Base-by-base conservation (phyloP, 2,888 invertebrate genomes). In the Lepetodrilus schrolli region DNA sequence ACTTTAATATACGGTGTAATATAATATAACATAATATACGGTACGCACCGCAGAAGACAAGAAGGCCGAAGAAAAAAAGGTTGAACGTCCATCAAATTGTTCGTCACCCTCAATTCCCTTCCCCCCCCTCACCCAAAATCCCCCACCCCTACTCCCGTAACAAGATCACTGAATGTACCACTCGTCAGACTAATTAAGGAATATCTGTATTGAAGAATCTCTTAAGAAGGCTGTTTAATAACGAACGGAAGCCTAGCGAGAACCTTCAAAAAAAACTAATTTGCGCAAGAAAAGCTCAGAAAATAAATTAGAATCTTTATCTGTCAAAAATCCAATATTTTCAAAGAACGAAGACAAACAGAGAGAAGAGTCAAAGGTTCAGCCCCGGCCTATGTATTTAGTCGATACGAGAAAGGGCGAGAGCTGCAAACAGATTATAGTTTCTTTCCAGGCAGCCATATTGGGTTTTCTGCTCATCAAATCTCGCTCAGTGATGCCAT, bases 251-350 rank as follows among this genome's bases (percentile, higher is more conserved):
- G 58, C 58, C 58, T 58, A 10, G 58, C 34, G 30, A 58, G 26
- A 34, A 13, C 26, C 26, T 17, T 17, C 26, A 58, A 58, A 58
- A 58, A 58, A 58, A 58, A 30, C 34, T 58, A 30, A 58, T 58
- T 58, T 58, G 30, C 30, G 58, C 13, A 26, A 30, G 58, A 58
- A 58, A 58, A 58, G 58, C 58, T 58, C n/a, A 30, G 30, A 58
- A 58, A 58, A 58, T 58, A 58, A 58, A 58, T 58, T 58, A 58
- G 34, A 30, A 58, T 58, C 58, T 58, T 58, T 17, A 58, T 58
- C 58, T 58, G 58, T 58, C 58, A 58, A 58, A 58, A 58, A 58
- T 58, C 58, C 58, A 58, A 58, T 58, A 58, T 58, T 58, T 58
- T 58, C 58, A 58, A 58, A 58, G 51, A 34, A 26, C 58, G 58